A percentile compares a stretch with the other conserved stretches of the same genome.
phyloP scores from a whole-genome alignment of 2,888 invertebrate species.

The Limnephilus rhombicus region DNA sequence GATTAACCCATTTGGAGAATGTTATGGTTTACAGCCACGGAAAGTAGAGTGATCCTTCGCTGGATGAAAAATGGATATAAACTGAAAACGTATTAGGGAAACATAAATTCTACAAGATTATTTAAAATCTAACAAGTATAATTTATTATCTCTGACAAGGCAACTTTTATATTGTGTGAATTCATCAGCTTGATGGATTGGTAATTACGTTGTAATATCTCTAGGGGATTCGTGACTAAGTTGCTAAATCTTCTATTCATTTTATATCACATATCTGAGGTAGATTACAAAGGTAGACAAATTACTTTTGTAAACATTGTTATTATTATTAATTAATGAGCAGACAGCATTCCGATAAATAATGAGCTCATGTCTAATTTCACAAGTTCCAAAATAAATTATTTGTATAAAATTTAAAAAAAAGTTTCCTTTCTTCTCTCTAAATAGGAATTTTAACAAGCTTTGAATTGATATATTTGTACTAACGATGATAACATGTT shows the following conservation, averaged over 20 bases:
- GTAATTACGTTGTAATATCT: not conserved
- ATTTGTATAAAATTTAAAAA: too few species aligned
- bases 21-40: conserved; percentile 2
- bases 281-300: not conserved
- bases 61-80: conserved; percentile 4
- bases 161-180: not conserved
- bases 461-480: too few species aligned
- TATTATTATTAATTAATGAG: not conserved
- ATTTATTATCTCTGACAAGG: not conserved
- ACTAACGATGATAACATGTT: too few species aligned
- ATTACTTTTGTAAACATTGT: not conserved
- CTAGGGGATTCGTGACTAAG: not conserved
- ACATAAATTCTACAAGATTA: not conserved
- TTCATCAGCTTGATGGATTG: not conserved
- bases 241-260: not conserved
- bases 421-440: too few species aligned
- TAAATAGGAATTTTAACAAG: too few species aligned
- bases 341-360: too few species aligned
- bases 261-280: not conserved
- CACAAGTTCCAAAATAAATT: too few species aligned
- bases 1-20: conserved; percentile 35
- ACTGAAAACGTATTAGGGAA: not conserved
- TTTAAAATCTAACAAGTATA: not conserved
- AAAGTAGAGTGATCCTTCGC: conserved; percentile 10
- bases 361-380: too few species aligned